A percentile compares a stretch with the other conserved stretches of the same genome.
Evolutionary conservation across 2,888 invertebrate species (phyloP).

Genomic region (Lasioglossum malachurum): DNA sequence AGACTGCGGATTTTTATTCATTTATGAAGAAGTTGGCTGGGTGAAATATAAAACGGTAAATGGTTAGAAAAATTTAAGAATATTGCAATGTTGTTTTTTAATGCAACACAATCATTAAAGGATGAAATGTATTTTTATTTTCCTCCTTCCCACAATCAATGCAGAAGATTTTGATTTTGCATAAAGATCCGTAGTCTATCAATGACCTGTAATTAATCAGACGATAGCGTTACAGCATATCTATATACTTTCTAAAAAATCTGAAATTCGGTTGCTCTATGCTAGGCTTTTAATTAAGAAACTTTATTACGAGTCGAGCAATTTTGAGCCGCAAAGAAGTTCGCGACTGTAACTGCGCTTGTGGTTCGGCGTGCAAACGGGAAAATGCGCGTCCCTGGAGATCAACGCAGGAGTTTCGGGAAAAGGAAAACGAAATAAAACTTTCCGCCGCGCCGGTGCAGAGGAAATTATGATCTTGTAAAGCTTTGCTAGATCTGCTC

Average conservation of each 20-base stretch:
- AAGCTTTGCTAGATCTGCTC: not conserved
- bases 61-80: no score
- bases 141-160: no score
- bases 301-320: conserved; percentile 27
- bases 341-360: not conserved
- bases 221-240: not conserved
- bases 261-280: no score
- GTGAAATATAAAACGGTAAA: no score
- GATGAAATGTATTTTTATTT: no score
- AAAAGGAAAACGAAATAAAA: conserved; percentile 18
- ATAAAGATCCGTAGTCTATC: no score
- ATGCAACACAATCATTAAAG: no score
- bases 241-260: not conserved
- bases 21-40: no score
- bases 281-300: conserved; percentile 36
- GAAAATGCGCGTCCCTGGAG: conserved; percentile 38
- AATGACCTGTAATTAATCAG: not conserved
- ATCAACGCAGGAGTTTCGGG: conserved; percentile 9
- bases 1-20: no score
- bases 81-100: no score
- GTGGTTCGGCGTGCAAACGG: conserved; percentile 26
- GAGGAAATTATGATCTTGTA: conserved; percentile 20
- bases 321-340: conserved; percentile 37
- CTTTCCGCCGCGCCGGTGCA: conserved; percentile 15
- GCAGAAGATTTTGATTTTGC: no score